Evolutionary conservation across 2,888 invertebrate species (phyloP).

Genomic region (Amphiduros pacificus): DNA sequence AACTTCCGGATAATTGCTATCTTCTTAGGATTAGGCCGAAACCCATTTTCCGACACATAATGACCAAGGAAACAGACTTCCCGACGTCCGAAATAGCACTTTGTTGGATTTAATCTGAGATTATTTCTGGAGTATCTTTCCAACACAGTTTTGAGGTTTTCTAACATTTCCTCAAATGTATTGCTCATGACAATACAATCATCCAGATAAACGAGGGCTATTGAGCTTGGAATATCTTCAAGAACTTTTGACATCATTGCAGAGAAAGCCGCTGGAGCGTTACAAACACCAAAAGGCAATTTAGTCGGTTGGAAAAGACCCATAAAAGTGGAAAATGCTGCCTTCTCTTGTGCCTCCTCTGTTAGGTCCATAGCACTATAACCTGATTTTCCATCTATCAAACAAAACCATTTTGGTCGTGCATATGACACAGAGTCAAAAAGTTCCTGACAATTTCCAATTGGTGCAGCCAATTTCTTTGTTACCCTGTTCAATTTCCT

Average conservation of each 20-base stretch:
- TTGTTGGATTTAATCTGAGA: not conserved
- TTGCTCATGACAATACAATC: constrained; percentile 8
- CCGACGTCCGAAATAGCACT: not conserved
- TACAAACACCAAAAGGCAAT: constrained; percentile 21
- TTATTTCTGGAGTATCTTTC: not conserved
- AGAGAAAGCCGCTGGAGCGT: constrained; percentile 21
- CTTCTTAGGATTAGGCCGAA: not conserved
- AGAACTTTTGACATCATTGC: constrained; percentile 16
- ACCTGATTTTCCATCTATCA: constrained; percentile 24
- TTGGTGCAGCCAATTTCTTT: not conserved
- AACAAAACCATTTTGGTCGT: constrained; percentile 4
- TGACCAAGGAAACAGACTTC: constrained; percentile 5
- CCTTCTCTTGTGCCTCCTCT: constrained; percentile 9
- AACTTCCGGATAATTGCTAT: not conserved
- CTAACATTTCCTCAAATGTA: constrained; percentile 9
- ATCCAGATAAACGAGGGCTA: constrained; percentile 25
- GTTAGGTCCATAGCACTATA: constrained; percentile 19
- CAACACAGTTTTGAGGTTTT: constrained; percentile 13
- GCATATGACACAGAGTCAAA: too few species aligned
- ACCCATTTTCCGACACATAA: not conserved
- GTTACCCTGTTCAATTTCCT: constrained; percentile 2
- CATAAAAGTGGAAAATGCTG: constrained; percentile 13
- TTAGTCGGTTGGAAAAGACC: constrained; percentile 19
- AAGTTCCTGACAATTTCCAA: not conserved
- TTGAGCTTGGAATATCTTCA: not conserved